Evolutionary conservation across 2,113 vertebrate species (phyloP).

Genomic region (Boleophthalmus pectinirostris): DNA sequence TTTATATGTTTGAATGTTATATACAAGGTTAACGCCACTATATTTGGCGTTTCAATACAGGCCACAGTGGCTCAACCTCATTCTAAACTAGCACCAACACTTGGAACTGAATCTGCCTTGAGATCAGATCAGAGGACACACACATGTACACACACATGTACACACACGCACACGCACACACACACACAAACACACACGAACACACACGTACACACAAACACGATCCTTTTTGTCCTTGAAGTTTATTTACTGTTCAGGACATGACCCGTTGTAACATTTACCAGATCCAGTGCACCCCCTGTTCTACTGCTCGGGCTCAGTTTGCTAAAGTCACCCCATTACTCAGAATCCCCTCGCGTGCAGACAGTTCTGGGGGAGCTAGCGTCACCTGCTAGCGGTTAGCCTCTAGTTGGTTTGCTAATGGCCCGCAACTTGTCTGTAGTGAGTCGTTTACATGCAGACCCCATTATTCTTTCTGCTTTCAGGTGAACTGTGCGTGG

Average conservation of each 20-base stretch:
- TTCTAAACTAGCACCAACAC: not conserved
- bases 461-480: slow-evolving; percentile 2
- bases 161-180: too few relatives aligned
- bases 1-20: too few relatives aligned
- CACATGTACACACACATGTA: too few relatives aligned
- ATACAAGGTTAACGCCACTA: not conserved
- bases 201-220: not conserved
- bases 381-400: slow-evolving; percentile 12
- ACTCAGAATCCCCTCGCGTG: slow-evolving; percentile 33
- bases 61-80: not conserved
- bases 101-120: not conserved
- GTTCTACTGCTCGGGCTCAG: slow-evolving; percentile 31
- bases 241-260: slow-evolving; percentile 30
- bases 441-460: not conserved
- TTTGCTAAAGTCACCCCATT: slow-evolving; percentile 46
- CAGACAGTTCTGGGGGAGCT: slow-evolving; percentile 24
- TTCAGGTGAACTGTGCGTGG: not conserved
- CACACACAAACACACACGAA: not conserved
- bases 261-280: slow-evolving; percentile 23
- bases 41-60: not conserved
- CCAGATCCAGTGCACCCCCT: slow-evolving; percentile 30
- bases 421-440: not conserved
- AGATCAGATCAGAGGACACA: not conserved
- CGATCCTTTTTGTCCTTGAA: not conserved
- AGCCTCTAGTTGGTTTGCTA: slow-evolving; percentile 19